Percentiles rank a stretch among this genome's conserved stretches.
Conservation (phyloP, 2,113 vertebrate species). For the Laticauda colubrina region DNA sequence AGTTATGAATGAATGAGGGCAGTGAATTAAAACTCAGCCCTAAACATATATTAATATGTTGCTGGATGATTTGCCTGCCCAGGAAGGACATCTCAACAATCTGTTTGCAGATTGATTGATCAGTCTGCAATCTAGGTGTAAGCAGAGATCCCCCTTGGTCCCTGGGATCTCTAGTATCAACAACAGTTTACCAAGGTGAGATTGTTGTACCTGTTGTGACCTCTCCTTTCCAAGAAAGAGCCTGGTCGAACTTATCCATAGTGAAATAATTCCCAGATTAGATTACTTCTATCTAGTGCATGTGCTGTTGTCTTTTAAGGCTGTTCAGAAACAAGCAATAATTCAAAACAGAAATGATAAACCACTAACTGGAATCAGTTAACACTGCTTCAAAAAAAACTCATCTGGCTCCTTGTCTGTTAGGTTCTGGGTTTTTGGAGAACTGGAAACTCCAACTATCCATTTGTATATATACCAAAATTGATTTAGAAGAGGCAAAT, state of each 20-base stretch:
- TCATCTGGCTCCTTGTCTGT: neutral
- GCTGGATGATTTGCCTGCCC: neutral
- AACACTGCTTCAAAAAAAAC: neutral
- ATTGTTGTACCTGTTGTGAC: neutral
- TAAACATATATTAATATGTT: neutral
- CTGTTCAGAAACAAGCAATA: neutral
- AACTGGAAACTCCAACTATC: neutral
- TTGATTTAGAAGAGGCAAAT: neutral
- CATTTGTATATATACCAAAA: neutral
- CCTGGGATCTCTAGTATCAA: neutral
- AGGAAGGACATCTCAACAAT: neutral
- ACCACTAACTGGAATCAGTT: neutral
- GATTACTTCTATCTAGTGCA: neutral
- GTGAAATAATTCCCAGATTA: neutral
- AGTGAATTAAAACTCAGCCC: neutral
- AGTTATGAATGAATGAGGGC: neutral
- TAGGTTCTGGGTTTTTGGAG: neutral
- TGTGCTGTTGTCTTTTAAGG: neutral
- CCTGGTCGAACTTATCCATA: neutral
- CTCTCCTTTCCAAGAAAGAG: neutral
- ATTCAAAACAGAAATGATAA: neutral
- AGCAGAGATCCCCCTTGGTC: neutral
- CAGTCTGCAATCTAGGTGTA: neutral
- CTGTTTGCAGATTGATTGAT: neutral
- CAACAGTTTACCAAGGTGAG: neutral